Evolutionary conservation across 2,113 vertebrate genomes (phyloP).

Genomic region (Lampris incognitus): DNA sequence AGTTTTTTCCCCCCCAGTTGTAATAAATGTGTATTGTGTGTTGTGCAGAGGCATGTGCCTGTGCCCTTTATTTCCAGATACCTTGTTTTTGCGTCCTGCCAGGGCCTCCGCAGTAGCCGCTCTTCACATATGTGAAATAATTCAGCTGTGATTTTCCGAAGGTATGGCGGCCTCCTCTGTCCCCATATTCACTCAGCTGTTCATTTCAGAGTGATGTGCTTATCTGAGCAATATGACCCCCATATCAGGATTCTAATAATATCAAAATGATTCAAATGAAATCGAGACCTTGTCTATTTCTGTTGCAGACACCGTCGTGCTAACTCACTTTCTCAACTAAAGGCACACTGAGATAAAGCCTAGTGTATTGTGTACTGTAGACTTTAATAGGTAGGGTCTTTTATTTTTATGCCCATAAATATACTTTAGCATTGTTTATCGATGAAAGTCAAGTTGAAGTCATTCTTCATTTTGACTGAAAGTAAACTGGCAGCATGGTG

Average conservation of each 20-base stretch:
- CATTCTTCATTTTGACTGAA: too few relatives aligned
- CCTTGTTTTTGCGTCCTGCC: slow-evolving; percentile 13
- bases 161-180: not conserved
- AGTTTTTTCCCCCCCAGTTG: too few relatives aligned
- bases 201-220: not conserved
- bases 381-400: slow-evolving; percentile 65
- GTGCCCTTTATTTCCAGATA: slow-evolving; percentile 9
- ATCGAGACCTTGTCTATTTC: slow-evolving; percentile 14
- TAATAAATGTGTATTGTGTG: too few relatives aligned
- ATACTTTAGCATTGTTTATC: too few relatives aligned
- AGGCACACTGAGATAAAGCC: slow-evolving; percentile 74
- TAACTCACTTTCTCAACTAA: slow-evolving; percentile 81
- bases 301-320: slow-evolving; percentile 80
- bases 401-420: too few relatives aligned
- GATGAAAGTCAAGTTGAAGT: too few relatives aligned
- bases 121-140: slow-evolving; percentile 7
- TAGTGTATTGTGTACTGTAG: slow-evolving; percentile 80
- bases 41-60: too few relatives aligned
- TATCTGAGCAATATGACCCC: not conserved
- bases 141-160: slow-evolving; percentile 8
- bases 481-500: too few relatives aligned
- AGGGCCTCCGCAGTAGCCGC: not conserved
- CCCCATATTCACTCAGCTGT: too few relatives aligned
- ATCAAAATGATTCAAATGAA: not conserved
- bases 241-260: not conserved